A percentile compares a stretch with the other conserved stretches of the same genome.
phyloP scores from a whole-genome alignment of 2,797 vertebrate species.

The Erpetoichthys calabaricus region DNA sequence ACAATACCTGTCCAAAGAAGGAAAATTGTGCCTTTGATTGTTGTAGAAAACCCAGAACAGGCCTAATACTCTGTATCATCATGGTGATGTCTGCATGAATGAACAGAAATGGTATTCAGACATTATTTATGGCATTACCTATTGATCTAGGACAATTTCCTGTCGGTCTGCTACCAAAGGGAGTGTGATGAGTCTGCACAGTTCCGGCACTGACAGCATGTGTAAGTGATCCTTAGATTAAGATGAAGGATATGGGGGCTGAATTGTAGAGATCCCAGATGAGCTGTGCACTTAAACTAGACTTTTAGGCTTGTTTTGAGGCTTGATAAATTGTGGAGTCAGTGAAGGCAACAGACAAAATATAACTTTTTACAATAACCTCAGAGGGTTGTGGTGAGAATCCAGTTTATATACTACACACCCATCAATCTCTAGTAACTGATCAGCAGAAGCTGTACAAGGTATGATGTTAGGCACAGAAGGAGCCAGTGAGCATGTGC shows the following conservation, averaged over 20 bases:
- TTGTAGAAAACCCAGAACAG: too few relatives aligned
- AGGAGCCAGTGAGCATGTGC: not conserved
- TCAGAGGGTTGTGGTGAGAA: not conserved
- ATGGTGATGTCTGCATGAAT: not conserved
- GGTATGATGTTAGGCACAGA: not conserved
- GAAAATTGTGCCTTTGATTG: too few relatives aligned
- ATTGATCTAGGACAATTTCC: slow-evolving; percentile 7
- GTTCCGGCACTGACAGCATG: slow-evolving; percentile 6
- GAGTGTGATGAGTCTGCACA: slow-evolving; percentile 5
- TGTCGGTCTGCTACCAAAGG: slow-evolving; percentile 9
- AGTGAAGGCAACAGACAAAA: not conserved
- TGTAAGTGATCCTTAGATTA: slow-evolving; percentile 8
- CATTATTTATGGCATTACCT: slow-evolving; percentile 4
- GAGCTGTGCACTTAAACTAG: not conserved
- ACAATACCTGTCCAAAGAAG: too few relatives aligned
- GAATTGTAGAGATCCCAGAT: not conserved
- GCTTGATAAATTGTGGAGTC: slow-evolving; percentile 1
- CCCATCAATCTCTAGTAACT: too few relatives aligned
- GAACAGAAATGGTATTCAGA: not conserved
- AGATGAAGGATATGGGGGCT: not conserved
- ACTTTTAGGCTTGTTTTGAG: not conserved
- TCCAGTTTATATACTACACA: not conserved
- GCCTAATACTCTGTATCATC: too few relatives aligned
- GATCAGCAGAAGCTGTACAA: too few relatives aligned
- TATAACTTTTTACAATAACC: too few relatives aligned